Evolutionary conservation across 1,140 invertebrate genomes (phyloP).

Genomic region (Araneus ventricosus): DNA sequence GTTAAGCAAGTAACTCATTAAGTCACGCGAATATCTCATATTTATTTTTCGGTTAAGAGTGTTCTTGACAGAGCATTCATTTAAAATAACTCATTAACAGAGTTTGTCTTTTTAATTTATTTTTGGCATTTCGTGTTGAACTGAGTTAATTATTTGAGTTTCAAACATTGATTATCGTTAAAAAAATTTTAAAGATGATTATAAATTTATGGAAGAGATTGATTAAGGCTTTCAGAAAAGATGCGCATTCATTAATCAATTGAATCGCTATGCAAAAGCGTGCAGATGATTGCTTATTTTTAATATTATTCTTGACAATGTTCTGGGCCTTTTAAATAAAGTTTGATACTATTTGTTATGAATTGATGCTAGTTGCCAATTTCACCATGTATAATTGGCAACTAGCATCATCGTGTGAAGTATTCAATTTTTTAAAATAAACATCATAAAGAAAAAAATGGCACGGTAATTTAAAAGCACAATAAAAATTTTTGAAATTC

Average conservation of each 20-base stretch:
- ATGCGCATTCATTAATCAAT: not conserved
- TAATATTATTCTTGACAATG: not conserved
- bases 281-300: not conserved
- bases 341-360: no score
- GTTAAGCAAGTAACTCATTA: conserved; percentile 24
- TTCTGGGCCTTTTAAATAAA: no score
- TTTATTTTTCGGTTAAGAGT: conserved; percentile 3
- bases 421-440: no score
- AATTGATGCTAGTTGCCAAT: no score
- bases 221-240: not conserved
- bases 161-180: not conserved
- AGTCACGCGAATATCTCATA: conserved; percentile 3
- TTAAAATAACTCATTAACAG: conserved; percentile 35
- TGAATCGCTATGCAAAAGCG: not conserved
- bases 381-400: no score
- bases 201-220: not conserved
- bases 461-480: no score
- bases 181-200: not conserved
- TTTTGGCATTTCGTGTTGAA: not conserved
- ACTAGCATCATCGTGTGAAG: no score
- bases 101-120: not conserved
- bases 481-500: no score
- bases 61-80: conserved; percentile 23
- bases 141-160: not conserved
- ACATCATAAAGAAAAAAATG: no score